Base-by-base conservation (phyloP, 2,113 vertebrate genomes). In the Haplotaxodon microlepis region DNA sequence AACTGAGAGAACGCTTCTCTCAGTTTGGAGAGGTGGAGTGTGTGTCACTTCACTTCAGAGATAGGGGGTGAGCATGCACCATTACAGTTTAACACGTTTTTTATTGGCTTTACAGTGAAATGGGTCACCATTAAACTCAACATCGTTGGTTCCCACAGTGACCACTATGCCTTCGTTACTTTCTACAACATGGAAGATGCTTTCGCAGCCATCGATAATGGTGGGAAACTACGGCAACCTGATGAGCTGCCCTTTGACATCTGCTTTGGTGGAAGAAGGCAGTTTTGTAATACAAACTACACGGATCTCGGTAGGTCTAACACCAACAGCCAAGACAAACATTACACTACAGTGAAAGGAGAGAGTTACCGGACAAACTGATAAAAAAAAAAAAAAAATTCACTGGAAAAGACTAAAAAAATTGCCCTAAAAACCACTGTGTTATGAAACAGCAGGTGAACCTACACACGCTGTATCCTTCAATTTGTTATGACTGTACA, bases 131-230 rank as follows among this genome's bases (percentile, higher is more conserved):
- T 54, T 83, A 7, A 40, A 38, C 12, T 24, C 9, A 6, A 1
- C 29, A 3, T 9, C 4, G 71, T 69, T 83, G 29, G 4, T 38
- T 80, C 69, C 29, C 59, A 34, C 88, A 99, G 98, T 51, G 98
- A 99, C 93, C 98, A 98, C 93, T 99, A 98, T 2, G 98, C 97
- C 86, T 99, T 99, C 84, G 98, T 99, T 88, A 99, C 98, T 1
- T 99, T 98, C 38, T 98, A 97, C 90, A 97, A 97, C 80, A 98
- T 97, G 4, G 95, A 97, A 31, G 97, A 98, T 45, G 98, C 98
- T 14, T 98, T 98, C 21, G 96, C 97, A 0, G 98, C 98, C 88
- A 98, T 99, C 0, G 98, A 99, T 89, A 98, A 98, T 0, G 98
- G 98, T 10, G 96, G 97, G 81, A 97, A 98, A 84, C 93, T 99